Base-by-base conservation (phyloP, 2,888 invertebrate species). In the Strigamia transsilvanica region DNA sequence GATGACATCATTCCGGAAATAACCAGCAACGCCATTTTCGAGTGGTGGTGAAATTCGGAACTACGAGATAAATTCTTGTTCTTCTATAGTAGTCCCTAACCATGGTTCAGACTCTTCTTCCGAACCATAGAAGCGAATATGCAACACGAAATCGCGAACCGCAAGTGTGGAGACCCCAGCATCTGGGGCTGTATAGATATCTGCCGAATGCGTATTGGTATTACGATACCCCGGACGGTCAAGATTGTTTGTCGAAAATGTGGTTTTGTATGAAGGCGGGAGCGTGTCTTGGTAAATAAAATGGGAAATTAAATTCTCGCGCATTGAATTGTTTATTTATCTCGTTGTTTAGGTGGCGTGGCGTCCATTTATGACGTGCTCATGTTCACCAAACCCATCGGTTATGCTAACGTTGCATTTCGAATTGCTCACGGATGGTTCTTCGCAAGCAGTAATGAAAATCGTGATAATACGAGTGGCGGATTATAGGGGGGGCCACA, bases 221-320 rank as follows among this genome's bases (percentile, higher is more conserved):
- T 87, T 93, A 92, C 86, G 92, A 93, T 86, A 89, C 92, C 42
- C 93, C 94, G 0, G 93, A 94, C 83, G 94, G 94, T 10, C 87
- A 92, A 79, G 93, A 93, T 86, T 89, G 92, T 51, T 87, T 90
- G 82, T 90, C 91, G 83, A 94, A 94, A 88, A 87, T 92, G 61
- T 88, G 91, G 85, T 90, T 90, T 3, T 88, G 91, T 1, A 88
- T 91, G 79, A 92, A 92, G 88, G 91, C 91, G 85, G 92, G 91
- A 0, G 73, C 90, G 1, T 23, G 85, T 0, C 84, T 88, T 1
- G 92, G 92, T 27, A 23, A 61, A 21, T 10, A 5, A 61, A 61
- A 61, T 61, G 9, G 5, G 3, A 21, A 61, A 23, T 6, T 9
- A 61, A 61, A 23, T 23, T 23, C 7, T 1, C 27, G 56, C 18